A percentile compares a stretch with the other conserved stretches of the same genome.
Evolutionary conservation across 2,888 invertebrate species (phyloP).

Genomic region (Hecatera dysodea): DNA sequence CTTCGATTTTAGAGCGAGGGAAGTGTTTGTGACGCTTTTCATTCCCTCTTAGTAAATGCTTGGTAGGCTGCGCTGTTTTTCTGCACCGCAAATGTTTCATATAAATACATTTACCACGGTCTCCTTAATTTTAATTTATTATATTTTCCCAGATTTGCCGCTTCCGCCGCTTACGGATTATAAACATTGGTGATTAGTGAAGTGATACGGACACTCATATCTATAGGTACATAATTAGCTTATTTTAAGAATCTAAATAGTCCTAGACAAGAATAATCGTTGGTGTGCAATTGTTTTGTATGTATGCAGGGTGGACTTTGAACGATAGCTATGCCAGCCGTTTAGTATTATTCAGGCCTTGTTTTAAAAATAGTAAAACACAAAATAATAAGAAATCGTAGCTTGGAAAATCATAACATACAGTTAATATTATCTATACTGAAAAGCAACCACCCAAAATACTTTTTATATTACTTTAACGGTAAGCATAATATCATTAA

Average conservation of each 20-base stretch:
- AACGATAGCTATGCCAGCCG: not conserved
- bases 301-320: not conserved
- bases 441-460: not conserved
- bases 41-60: conserved; percentile 14
- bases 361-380: not conserved
- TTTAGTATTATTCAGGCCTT: not conserved
- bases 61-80: not conserved
- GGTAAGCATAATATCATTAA: not conserved
- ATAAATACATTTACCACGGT: not conserved
- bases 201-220: conserved; percentile 30
- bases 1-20: not conserved
- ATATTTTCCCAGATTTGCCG: conserved; percentile 23
- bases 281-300: conserved; percentile 20
- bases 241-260: conserved; percentile 29
- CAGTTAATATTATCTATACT: not conserved
- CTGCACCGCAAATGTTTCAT: not conserved
- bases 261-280: conserved; percentile 11
- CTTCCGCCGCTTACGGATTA: conserved; percentile 18
- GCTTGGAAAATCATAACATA: not conserved
- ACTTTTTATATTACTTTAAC: not conserved
- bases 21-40: conserved; percentile 7
- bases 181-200: conserved; percentile 17
- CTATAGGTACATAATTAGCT: conserved; percentile 25
- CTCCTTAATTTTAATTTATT: conserved; percentile 5
- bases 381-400: not conserved